phyloP scores from a whole-genome alignment of 2,113 vertebrate species.

The Blennius ocellaris region DNA sequence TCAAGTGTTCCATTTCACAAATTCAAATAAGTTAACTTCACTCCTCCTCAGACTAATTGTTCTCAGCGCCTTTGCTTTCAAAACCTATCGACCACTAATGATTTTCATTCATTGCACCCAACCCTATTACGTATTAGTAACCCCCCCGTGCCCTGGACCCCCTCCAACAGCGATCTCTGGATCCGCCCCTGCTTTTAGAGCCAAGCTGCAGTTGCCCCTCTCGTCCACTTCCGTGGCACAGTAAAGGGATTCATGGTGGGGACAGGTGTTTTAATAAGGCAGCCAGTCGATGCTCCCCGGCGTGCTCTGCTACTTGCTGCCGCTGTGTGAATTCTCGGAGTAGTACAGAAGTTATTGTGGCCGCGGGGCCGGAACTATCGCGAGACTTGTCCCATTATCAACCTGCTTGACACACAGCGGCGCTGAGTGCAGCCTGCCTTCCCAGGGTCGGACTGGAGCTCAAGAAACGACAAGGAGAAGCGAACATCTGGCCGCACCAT shows the following conservation, averaged over 20 bases:
- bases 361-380: slow-evolving; percentile 79
- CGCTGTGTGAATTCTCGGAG: slow-evolving; percentile 82
- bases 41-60: no score
- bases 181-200: not conserved
- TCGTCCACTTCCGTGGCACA: not conserved
- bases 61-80: no score
- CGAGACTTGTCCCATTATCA: slow-evolving; percentile 89
- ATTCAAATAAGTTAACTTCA: no score
- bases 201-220: not conserved
- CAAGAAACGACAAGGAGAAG: slow-evolving; percentile 80
- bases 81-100: no score
- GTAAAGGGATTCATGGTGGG: slow-evolving; percentile 15
- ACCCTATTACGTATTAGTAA: no score
- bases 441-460: slow-evolving; percentile 83
- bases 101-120: no score
- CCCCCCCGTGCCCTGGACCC: no score
- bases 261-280: slow-evolving; percentile 72
- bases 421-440: slow-evolving; percentile 80
- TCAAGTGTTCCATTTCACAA: no score
- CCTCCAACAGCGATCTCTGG: no score
- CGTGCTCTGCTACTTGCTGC: slow-evolving; percentile 80
- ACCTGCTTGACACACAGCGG: slow-evolving; percentile 88
- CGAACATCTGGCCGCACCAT: slow-evolving; percentile 86
- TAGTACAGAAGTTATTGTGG: slow-evolving; percentile 82
- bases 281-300: slow-evolving; percentile 52